These are phyloP conservation scores for Menidia beryllina DNA, from an alignment of 2,113 vertebrate genomes.

Conservation along the genomic window DNA sequence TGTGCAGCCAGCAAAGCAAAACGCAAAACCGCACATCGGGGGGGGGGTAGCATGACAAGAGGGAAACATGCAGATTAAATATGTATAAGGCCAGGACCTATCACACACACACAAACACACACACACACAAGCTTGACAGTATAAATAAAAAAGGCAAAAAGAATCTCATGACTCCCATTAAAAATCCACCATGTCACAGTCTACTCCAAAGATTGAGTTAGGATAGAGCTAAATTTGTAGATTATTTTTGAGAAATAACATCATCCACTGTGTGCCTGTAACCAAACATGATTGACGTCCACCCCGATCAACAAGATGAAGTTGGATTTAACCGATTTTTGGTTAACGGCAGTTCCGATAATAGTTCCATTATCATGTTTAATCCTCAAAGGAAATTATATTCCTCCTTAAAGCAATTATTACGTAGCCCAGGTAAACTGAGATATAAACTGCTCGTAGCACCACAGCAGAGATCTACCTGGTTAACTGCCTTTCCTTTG, in stretches of 20 bases:
- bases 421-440: background rate
- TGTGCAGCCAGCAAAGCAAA: conserved; percentile 60
- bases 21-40: conserved; percentile 60
- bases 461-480: background rate
- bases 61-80: conserved; percentile 66
- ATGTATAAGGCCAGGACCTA: conserved; percentile 56
- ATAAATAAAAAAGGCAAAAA: conserved; percentile 29
- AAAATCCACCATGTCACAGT: conserved; percentile 41
- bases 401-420: background rate
- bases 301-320: background rate
- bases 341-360: background rate
- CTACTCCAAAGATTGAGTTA: background rate
- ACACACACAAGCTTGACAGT: conserved; percentile 6
- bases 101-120: too few species aligned
- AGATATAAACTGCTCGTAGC: background rate
- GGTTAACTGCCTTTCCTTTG: background rate
- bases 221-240: background rate
- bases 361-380: background rate
- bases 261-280: background rate
- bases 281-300: conserved; percentile 4
- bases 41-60: conserved; percentile 45
- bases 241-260: conserved; percentile 2
- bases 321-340: conserved; percentile 3
- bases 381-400: conserved; percentile 5
- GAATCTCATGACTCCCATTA: conserved; percentile 24